phyloP scores from a whole-genome alignment of 1,140 invertebrate species.

The Glossosoma conforme region DNA sequence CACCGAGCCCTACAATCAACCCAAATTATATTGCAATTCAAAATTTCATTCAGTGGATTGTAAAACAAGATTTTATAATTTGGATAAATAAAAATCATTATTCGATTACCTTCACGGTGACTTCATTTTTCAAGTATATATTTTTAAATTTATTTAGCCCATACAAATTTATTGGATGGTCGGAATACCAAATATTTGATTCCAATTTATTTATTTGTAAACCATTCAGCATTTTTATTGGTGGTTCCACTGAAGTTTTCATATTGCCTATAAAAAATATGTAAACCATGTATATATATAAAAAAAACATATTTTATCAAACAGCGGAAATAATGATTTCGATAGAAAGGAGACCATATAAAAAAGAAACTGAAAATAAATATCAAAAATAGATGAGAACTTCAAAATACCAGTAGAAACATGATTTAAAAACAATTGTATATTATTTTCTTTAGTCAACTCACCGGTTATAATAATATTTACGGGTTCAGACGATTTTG shows the following conservation, averaged over 20 bases:
- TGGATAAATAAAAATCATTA: slow-evolving; percentile 7
- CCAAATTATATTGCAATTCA: neutral
- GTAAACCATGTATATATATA: slow-evolving; percentile 18
- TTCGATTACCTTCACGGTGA: slow-evolving; percentile 5
- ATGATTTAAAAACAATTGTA: too few species aligned
- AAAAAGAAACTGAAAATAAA: too few species aligned
- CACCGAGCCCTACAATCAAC: slow-evolving; percentile 14
- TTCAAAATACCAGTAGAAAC: too few species aligned
- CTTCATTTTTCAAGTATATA: slow-evolving; percentile 10
- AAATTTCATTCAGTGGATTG: too few species aligned
- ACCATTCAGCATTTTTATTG: slow-evolving; percentile 31
- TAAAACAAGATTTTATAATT: too few species aligned
- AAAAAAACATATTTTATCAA: too few species aligned
- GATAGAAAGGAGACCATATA: too few species aligned
- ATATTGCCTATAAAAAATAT: neutral
- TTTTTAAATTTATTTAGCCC: slow-evolving; percentile 15
- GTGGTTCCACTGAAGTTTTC: slow-evolving; percentile 15
- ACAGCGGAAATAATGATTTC: too few species aligned
- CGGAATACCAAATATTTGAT: slow-evolving; percentile 27
- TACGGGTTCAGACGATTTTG: too few species aligned
- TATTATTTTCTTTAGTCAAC: too few species aligned
- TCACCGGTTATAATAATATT: too few species aligned
- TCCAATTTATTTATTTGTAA: slow-evolving; percentile 32
- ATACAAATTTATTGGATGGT: slow-evolving; percentile 11
- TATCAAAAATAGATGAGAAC: too few species aligned